phyloP scores from a whole-genome alignment of 2,888 invertebrate genomes.

The Orthosia incerta region DNA sequence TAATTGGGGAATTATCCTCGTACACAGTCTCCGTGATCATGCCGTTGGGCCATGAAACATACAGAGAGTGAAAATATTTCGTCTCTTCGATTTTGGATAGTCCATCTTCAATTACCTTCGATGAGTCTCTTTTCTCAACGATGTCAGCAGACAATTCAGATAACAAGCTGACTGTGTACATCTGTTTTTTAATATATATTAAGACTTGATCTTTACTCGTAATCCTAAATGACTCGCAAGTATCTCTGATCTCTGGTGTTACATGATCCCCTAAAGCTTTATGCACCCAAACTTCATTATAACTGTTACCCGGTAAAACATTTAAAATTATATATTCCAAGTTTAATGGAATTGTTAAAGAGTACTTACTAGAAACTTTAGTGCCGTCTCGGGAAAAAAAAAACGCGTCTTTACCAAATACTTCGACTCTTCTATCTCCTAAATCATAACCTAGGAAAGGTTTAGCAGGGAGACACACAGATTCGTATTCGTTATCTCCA shows the following conservation, averaged over 20 bases:
- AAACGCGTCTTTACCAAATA: slow-evolving; percentile 83
- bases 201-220: slow-evolving; percentile 79
- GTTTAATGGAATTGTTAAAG: slow-evolving; percentile 82
- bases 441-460: slow-evolving; percentile 84
- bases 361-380: slow-evolving; percentile 78
- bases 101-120: slow-evolving; percentile 51
- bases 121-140: slow-evolving; percentile 65
- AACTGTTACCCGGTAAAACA: slow-evolving; percentile 78
- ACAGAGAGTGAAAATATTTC: slow-evolving; percentile 78
- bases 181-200: slow-evolving; percentile 82
- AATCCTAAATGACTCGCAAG: slow-evolving; percentile 84
- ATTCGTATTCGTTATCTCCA: slow-evolving; percentile 33
- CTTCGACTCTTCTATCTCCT: slow-evolving; percentile 85
- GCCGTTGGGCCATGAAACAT: slow-evolving; percentile 87
- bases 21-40: slow-evolving; percentile 84
- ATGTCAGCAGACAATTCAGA: slow-evolving; percentile 45
- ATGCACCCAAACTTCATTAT: slow-evolving; percentile 85
- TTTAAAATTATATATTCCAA: slow-evolving; percentile 81
- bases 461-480: slow-evolving; percentile 68
- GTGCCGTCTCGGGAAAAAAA: slow-evolving; percentile 86
- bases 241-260: slow-evolving; percentile 69
- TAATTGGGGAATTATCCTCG: slow-evolving; percentile 75
- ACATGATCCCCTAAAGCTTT: slow-evolving; percentile 78
- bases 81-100: slow-evolving; percentile 66
- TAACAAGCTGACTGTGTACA: slow-evolving; percentile 68